Evolutionary conservation across 2,888 invertebrate species (phyloP), one percentile per base, ranked within the genome.

Genomic region (Dastarcus helophoroides): DNA sequence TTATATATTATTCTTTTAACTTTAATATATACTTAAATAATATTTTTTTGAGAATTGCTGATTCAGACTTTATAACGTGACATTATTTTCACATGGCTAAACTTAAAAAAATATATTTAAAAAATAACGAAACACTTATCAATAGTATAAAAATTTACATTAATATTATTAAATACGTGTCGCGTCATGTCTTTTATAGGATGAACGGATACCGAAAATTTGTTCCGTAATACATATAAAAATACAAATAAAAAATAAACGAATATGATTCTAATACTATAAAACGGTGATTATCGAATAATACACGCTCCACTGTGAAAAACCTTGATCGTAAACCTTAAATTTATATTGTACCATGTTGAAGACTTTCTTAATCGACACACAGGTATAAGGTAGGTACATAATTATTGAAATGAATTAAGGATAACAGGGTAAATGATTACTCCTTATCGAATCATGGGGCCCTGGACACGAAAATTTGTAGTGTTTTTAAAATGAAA

Each of bases 1-100:
- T 40, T 44, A 40, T 48, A 47, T 48, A 48, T 48, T 50, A 48
- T 50, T 49, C n/a, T 46, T 50, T 46, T 42, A 43, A 46, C 47
- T 46, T 53, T 47, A 48, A 46, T 44, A 48, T 50, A 36, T 53
- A 53, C 55, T 60, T 58, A 58, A 59, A 59, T 56, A 56, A 62
- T 60, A 58, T 59, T 59, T n/a, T n/a, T n/a, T 58, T 60, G 62
- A 63, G 62, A 62, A 62, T 60, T 62, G 60, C 60, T 60, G 60
- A 56, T 57, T 62, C 62, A 63, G 62, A 63, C 62, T 63, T 63
- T 55, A 55, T 54, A 56, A 56, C 53, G 58, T 59, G 58, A 57
- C 53, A 54, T 45, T n/a, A n/a, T n/a, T n/a, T 50, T 52, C 56
- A 54, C 54, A 57, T 54, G 56, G 55, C 56, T 52, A 53, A 55